A percentile compares a stretch with the other conserved stretches of the same genome.
Conservation (phyloP, 2,113 vertebrate genomes). For the Ploceus nigricollis region DNA sequence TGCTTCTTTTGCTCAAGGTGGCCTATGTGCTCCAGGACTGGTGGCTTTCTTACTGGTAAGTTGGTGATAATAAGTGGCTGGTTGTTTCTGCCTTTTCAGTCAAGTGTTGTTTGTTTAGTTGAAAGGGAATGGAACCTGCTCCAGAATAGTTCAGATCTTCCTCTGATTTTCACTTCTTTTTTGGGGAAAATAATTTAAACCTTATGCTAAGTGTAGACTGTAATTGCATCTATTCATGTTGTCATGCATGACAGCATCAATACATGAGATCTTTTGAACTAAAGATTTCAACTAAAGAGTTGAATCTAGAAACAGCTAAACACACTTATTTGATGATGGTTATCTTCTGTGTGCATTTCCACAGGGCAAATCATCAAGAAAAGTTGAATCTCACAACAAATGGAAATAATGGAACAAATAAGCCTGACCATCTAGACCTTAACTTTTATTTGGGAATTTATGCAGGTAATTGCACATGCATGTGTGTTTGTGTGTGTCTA, state of each 20-base stretch:
- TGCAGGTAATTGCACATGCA: constrained; percentile 78
- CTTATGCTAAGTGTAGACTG: neutral
- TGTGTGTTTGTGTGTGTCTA: neutral
- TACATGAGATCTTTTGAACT: neutral
- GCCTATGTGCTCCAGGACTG: constrained; percentile 89
- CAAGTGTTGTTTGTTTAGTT: neutral
- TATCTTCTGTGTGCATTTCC: constrained; percentile 39
- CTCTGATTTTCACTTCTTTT: neutral
- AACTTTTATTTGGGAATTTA: constrained; percentile 88
- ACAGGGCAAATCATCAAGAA: constrained; percentile 72
- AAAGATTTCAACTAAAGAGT: neutral
- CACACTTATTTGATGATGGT: neutral
- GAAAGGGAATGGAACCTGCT: neutral
- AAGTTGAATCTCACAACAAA: constrained; percentile 62
- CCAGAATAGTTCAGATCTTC: neutral
- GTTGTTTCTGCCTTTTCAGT: neutral
- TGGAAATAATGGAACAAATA: constrained; percentile 28
- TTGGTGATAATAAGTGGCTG: constrained; percentile 72
- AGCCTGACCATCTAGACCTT: constrained; percentile 75
- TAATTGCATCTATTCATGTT: neutral
- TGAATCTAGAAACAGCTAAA: neutral
- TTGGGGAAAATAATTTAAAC: neutral
- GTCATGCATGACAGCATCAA: neutral
- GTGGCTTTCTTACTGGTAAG: constrained; percentile 97
- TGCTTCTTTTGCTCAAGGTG: constrained; percentile 67